Percentiles rank a stretch among this genome's conserved stretches.
Conservation (phyloP, 2,888 invertebrate genomes). For the Rhingia rostrata region DNA sequence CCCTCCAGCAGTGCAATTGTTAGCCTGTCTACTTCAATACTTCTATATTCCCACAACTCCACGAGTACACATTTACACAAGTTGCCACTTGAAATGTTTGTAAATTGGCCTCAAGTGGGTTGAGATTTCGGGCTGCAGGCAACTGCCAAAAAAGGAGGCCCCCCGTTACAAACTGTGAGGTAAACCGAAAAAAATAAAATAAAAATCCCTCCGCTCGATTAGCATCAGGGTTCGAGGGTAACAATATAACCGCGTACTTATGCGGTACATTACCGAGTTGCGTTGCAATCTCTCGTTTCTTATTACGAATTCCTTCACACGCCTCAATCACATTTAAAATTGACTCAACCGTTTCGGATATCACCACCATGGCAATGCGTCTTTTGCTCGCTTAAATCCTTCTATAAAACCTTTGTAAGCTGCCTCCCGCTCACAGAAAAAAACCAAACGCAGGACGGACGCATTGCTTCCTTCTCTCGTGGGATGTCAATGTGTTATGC, state of each 20-base stretch:
- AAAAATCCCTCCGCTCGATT: not conserved
- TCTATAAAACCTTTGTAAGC: slow-evolving; percentile 60
- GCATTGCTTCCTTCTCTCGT: slow-evolving; percentile 54
- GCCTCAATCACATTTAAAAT: slow-evolving; percentile 23
- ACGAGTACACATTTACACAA: slow-evolving; percentile 16
- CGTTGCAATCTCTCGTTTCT: not conserved
- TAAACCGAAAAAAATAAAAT: not conserved
- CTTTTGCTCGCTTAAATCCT: slow-evolving; percentile 44
- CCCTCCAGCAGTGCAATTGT: no score
- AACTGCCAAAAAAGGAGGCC: slow-evolving; percentile 31
- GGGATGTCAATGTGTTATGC: slow-evolving; percentile 71
- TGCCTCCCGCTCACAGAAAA: slow-evolving; percentile 11
- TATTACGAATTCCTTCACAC: slow-evolving; percentile 29
- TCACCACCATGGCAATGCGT: slow-evolving; percentile 15
- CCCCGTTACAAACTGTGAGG: not conserved
- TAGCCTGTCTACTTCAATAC: not conserved
- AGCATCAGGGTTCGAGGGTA: no score
- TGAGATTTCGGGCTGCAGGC: slow-evolving; percentile 14
- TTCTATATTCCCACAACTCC: not conserved
- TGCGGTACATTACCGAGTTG: not conserved
- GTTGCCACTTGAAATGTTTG: slow-evolving; percentile 26
- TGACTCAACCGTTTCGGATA: slow-evolving; percentile 39
- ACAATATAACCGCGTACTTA: not conserved
- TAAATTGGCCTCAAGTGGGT: slow-evolving; percentile 38
- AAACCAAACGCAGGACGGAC: slow-evolving; percentile 36